These are phyloP conservation scores for Cavia porcellus DNA, from an alignment of 2,113 vertebrate genomes.

Conservation along the genomic window DNA sequence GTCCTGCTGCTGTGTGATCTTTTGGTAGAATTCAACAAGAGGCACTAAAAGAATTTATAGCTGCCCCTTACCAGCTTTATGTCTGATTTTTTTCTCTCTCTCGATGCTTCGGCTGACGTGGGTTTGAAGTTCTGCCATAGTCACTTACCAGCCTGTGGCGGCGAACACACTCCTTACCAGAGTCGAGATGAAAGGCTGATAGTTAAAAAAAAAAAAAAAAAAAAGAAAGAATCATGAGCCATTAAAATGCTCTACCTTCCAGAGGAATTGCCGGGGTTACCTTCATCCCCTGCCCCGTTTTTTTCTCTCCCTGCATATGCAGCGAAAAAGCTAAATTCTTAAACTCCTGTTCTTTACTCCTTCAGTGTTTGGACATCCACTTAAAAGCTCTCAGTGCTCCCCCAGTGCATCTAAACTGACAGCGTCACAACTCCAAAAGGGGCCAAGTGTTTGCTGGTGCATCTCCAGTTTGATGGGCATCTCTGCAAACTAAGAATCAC, in stretches of 20 bases:
- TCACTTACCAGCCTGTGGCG: constrained; percentile 79
- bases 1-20: constrained; percentile 84
- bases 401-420: neutral
- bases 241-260: constrained; percentile 74
- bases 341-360: neutral
- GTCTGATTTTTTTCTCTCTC: constrained; percentile 60
- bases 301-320: neutral
- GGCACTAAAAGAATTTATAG: constrained; percentile 77
- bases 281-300: neutral
- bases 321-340: constrained; percentile 16
- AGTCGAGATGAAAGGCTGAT: constrained; percentile 77
- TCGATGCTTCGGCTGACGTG: constrained; percentile 80
- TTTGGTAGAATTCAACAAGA: constrained; percentile 79
- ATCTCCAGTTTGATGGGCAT: constrained; percentile 28
- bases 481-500: constrained; percentile 49
- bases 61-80: constrained; percentile 80
- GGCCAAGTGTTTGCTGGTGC: neutral
- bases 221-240: constrained; percentile 51
- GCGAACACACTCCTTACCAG: constrained; percentile 70
- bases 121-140: constrained; percentile 83
- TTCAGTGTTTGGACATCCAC: neutral
- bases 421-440: neutral
- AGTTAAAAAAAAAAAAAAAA: constrained; percentile 58
- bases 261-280: constrained; percentile 61
- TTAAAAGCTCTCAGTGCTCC: neutral